Conservation (phyloP, 53 echinoderm and acorn worm genomes). For the Glandiceps talaboti region DNA sequence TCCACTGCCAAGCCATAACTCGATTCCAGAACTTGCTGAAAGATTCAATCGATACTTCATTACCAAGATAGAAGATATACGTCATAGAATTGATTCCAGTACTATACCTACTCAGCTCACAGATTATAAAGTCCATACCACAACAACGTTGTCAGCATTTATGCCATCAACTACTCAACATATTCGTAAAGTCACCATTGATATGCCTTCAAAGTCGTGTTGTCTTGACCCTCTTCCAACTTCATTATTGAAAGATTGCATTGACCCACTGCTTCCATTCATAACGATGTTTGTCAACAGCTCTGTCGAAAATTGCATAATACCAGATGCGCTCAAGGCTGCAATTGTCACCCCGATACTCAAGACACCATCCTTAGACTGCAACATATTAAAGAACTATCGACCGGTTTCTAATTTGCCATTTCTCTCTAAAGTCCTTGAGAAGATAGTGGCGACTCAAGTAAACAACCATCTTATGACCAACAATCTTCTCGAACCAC, state of each 20-base stretch:
- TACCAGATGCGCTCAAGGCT: not conserved
- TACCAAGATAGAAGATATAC: conserved; percentile 13
- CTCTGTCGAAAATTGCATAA: not conserved
- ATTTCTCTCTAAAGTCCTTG: conserved; percentile 17
- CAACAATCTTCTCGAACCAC: conserved; percentile 1
- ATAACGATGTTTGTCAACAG: not conserved
- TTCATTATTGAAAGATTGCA: not conserved
- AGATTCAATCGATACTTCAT: conserved; percentile 6
- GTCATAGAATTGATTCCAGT: not conserved
- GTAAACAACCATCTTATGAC: too few relatives aligned
- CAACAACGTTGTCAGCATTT: not conserved
- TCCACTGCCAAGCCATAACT: conserved; percentile 4
- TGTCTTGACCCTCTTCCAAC: not conserved
- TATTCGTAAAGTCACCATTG: not conserved
- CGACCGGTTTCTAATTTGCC: conserved; percentile 18
- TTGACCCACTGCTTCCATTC: not conserved
- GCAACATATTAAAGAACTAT: conserved; percentile 10
- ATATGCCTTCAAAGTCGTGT: not conserved
- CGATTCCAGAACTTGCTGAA: conserved; percentile 1
- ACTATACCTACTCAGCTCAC: not conserved
- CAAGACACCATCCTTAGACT: conserved; percentile 13
- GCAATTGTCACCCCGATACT: conserved; percentile 27
- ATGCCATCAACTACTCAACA: conserved; percentile 6
- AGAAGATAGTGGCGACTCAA: conserved; percentile 8
- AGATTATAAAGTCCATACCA: not conserved